Percentiles rank a stretch among this genome's conserved stretches.
phyloP scores from a whole-genome alignment of 2,113 vertebrate genomes.

The Gymnogyps californianus region DNA sequence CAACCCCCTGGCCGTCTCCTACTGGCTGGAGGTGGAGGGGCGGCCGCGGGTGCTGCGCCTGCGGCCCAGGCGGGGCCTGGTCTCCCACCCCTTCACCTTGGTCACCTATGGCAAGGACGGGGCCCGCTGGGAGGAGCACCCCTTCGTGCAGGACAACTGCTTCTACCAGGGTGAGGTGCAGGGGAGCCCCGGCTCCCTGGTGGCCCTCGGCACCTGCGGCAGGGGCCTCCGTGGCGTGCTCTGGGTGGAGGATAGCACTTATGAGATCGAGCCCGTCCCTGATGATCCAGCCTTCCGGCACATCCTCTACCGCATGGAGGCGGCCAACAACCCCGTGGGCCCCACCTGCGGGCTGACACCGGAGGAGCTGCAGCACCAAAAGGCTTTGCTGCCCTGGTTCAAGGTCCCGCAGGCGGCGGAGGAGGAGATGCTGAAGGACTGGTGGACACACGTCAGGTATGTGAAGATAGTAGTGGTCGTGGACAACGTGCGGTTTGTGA shows the following conservation, averaged over 20 bases:
- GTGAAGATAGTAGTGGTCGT: conserved; percentile 10
- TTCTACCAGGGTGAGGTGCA: conserved; percentile 53
- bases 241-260: neutral
- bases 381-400: neutral
- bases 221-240: conserved; percentile 19
- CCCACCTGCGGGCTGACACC: neutral
- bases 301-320: conserved; percentile 44
- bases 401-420: neutral
- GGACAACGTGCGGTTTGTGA: conserved; percentile 16
- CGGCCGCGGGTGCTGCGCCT: conserved; percentile 13
- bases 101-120: conserved; percentile 45
- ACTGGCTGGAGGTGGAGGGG: conserved; percentile 50
- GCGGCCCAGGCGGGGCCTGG: neutral
- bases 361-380: neutral
- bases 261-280: conserved; percentile 37
- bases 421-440: neutral
- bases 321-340: fast-evolving
- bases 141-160: conserved; percentile 39
- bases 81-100: conserved; percentile 7
- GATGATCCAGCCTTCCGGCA: conserved; percentile 20
- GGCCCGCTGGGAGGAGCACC: neutral
- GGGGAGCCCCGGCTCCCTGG: conserved; percentile 10
- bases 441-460: neutral
- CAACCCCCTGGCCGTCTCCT: neutral
- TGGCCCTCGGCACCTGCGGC: conserved; percentile 23